Base-by-base conservation (phyloP, 1,140 invertebrate genomes). In the Stegodyphus dumicola region DNA sequence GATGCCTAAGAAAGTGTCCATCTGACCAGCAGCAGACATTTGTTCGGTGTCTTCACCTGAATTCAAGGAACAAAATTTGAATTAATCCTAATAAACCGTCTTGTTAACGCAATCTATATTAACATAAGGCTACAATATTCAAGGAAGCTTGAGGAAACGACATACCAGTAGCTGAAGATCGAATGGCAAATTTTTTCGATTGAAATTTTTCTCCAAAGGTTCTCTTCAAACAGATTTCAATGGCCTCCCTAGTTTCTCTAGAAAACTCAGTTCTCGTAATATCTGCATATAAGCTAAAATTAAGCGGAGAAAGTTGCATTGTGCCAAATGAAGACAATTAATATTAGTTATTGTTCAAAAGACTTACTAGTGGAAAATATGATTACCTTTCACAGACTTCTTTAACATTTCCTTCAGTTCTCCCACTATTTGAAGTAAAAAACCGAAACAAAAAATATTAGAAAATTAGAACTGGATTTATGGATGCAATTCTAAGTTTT, bases 21-120 rank as follows among this genome's bases (percentile, higher is more conserved):
- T 95, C 91, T 97, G 95, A 17, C 96, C 96, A n/a, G 96, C 95
- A 6, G 94, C 93, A 2, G 95, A 96, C 9, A 90, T 93, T 89
- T 95, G 94, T 80, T 93, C 92, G 7, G 93, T 93, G 90, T 97
- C 95, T 92, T 97, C 96, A 5, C 90, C 90, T 84, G 5, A 60
- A 2, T 10, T 10, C n/a, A n/a, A 60, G 15, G 9, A 5, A 60
- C 1, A 60, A 60, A 60, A 10, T 9, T 60, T 60, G 15, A 60
- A 60, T 60, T 60, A 10, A 9, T 60, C 5, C 33, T 33, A 33
- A 33, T 33, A 33, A 33, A 33, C 33, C 33, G 3, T 33, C 33
- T 33, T 33, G 33, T 33, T 1, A 33, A 33, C 3, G 33, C 33
- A 33, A 3, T 1, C 1, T 33, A 33, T 3, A 33, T 33, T 33